These are phyloP conservation scores for Heteractis magnifica DNA, from an alignment of 92 coral and sea anemone species.

Conservation along the genomic window DNA sequence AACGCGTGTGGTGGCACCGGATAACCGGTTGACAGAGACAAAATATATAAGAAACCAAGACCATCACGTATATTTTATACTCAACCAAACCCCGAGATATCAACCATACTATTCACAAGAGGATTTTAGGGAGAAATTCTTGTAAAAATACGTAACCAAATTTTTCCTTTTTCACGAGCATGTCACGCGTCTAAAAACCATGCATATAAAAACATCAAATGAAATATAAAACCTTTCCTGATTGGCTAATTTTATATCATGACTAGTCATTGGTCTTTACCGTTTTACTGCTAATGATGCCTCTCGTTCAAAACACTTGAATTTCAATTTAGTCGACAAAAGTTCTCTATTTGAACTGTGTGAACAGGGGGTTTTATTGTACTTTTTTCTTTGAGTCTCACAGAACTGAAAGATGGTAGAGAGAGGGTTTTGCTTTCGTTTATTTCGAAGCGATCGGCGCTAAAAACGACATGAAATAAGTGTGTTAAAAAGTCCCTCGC, in stretches of 20 bases:
- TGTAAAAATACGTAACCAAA: neutral
- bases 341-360: neutral
- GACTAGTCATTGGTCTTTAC: neutral
- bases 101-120: neutral
- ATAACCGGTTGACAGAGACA: too few relatives aligned
- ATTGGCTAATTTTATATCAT: neutral
- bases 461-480: neutral
- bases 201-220: neutral
- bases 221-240: neutral
- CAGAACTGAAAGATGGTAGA: neutral
- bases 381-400: neutral
- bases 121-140: neutral
- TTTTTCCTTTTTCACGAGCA: neutral
- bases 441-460: neutral
- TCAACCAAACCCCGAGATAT: neutral
- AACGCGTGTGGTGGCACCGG: too few relatives aligned
- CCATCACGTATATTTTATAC: neutral
- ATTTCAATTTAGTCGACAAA: neutral
- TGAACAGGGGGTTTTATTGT: neutral
- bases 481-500: neutral
- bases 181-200: slow-evolving; percentile 1
- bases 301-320: slow-evolving; percentile 6
- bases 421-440: neutral
- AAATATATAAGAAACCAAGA: neutral
- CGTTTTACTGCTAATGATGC: neutral